phyloP scores from a whole-genome alignment of 2,888 invertebrate species.

The Meghimatium bilineatum region DNA sequence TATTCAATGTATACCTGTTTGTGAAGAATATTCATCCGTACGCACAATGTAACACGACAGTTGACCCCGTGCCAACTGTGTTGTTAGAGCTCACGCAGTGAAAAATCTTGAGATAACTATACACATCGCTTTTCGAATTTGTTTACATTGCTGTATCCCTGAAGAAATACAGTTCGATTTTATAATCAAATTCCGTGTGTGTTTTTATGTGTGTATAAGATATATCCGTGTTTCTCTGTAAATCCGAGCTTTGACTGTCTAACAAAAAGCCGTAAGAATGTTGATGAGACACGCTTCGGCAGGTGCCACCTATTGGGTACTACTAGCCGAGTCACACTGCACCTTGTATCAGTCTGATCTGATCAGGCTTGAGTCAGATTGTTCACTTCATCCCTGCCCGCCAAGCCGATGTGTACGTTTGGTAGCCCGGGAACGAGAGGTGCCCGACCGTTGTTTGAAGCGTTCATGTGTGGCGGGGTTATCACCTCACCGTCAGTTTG shows the following conservation, averaged over 20 bases:
- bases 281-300: not conserved
- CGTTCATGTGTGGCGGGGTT: slow-evolving; percentile 10
- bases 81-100: no score
- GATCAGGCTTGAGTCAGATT: not conserved
- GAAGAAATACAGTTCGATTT: no score
- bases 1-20: no score
- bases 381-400: slow-evolving; percentile 8
- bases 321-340: not conserved
- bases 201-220: no score
- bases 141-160: no score
- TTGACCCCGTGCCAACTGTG: not conserved
- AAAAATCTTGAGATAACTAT: not conserved
- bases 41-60: not conserved
- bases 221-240: not conserved
- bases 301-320: not conserved
- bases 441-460: not conserved
- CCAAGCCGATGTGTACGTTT: not conserved
- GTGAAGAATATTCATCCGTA: not conserved
- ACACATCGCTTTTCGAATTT: not conserved
- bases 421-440: not conserved
- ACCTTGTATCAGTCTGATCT: slow-evolving; percentile 2
- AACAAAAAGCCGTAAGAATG: not conserved
- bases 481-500: not conserved
- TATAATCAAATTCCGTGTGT: no score
- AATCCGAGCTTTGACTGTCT: not conserved